phyloP scores from a whole-genome alignment of 2,113 vertebrate species.

The Myiopsitta monachus region DNA sequence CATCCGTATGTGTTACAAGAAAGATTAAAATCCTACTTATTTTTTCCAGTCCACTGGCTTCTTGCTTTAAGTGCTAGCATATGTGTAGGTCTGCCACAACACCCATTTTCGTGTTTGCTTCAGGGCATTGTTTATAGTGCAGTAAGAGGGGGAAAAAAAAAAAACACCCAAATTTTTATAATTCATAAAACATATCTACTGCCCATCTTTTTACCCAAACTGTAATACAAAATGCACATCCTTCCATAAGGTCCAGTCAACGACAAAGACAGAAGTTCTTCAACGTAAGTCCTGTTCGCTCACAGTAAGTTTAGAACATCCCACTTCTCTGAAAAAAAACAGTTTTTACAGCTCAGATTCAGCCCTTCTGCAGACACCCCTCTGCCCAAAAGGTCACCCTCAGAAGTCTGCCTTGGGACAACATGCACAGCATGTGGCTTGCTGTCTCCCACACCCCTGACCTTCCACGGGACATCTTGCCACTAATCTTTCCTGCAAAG shows the following conservation, averaged over 20 bases:
- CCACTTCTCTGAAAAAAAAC: neutral
- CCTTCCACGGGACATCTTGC: neutral
- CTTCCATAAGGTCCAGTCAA: neutral
- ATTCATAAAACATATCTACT: neutral
- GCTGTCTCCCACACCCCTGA: neutral
- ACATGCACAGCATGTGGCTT: neutral
- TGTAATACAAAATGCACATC: neutral
- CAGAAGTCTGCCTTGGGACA: neutral
- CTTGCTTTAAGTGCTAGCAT: neutral
- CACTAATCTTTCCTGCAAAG: neutral
- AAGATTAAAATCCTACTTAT: neutral
- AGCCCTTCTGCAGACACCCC: neutral
- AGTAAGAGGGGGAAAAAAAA: neutral
- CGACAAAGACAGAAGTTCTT: neutral
- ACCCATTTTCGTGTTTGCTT: neutral
- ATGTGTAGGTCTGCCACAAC: neutral
- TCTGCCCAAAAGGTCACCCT: neutral
- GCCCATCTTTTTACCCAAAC: neutral
- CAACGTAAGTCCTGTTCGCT: neutral
- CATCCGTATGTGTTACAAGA: neutral
- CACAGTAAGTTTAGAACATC: neutral
- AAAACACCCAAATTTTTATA: neutral
- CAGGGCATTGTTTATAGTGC: neutral
- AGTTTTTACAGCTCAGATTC: neutral
- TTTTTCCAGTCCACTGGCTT: neutral